phyloP scores from a whole-genome alignment of 1,140 invertebrate species.

The Sweltsa coloradensis region DNA sequence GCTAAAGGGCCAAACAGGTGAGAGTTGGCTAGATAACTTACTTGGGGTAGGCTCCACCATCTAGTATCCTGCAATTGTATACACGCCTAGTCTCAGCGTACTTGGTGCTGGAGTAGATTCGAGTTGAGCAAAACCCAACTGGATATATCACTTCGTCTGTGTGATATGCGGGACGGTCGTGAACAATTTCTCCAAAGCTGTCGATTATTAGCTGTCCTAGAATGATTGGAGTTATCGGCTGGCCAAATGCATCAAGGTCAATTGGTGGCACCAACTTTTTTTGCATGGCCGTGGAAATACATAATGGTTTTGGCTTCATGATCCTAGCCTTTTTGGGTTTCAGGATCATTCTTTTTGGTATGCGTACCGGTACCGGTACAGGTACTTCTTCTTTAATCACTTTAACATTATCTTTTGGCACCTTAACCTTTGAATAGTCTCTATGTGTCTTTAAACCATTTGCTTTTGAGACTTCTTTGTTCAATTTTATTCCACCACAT shows the following conservation, averaged over 20 bases:
- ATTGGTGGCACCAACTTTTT: constrained; percentile 46
- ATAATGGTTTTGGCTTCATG: too few species aligned
- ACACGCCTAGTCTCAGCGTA: constrained; percentile 58
- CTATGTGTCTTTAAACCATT: too few species aligned
- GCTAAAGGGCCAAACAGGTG: too few species aligned
- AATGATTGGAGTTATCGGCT: constrained; percentile 61
- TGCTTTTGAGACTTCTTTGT: too few species aligned
- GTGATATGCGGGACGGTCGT: constrained; percentile 55
- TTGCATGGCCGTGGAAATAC: constrained; percentile 22
- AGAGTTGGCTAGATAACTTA: too few species aligned
- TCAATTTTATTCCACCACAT: too few species aligned
- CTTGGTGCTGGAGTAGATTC: constrained; percentile 59
- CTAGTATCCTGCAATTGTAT: constrained; percentile 72
- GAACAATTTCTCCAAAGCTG: constrained; percentile 58
- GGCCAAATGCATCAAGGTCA: constrained; percentile 49
- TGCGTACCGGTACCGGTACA: too few species aligned
- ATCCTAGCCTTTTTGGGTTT: too few species aligned
- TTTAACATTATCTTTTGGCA: too few species aligned
- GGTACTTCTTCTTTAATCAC: too few species aligned
- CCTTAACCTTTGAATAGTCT: too few species aligned
- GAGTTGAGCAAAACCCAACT: constrained; percentile 66
- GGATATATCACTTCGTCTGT: constrained; percentile 62
- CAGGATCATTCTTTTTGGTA: too few species aligned
- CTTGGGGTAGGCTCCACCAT: constrained; percentile 54
- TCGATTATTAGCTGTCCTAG: constrained; percentile 61